Conservation (phyloP, 2,113 vertebrate genomes). For the Monarcha castaneiventris region DNA sequence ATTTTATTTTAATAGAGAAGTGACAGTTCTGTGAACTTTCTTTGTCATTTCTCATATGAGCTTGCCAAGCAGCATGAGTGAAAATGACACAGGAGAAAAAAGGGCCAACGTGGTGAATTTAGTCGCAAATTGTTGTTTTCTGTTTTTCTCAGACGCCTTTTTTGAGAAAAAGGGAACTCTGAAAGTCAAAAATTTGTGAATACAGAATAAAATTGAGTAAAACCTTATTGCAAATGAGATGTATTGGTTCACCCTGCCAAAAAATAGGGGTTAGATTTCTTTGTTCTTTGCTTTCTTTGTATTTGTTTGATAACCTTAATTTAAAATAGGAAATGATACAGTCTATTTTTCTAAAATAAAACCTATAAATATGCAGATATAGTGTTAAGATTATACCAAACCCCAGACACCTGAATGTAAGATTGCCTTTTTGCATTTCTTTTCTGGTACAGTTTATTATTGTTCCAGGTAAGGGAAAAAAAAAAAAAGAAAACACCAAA, state of each 20-base stretch:
- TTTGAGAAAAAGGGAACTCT: neutral
- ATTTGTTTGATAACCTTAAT: neutral
- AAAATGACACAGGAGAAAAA: conserved; percentile 46
- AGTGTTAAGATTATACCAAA: neutral
- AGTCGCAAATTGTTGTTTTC: conserved; percentile 10
- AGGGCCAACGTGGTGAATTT: neutral
- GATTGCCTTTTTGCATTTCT: neutral
- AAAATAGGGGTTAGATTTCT: neutral
- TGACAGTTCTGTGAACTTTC: conserved; percentile 62
- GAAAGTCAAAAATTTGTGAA: neutral
- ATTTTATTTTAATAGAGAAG: conserved; percentile 64
- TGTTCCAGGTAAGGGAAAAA: neutral
- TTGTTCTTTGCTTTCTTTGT: neutral
- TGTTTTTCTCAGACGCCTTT: neutral
- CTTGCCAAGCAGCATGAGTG: conserved; percentile 13
- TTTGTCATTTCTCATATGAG: conserved; percentile 51
- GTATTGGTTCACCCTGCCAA: neutral
- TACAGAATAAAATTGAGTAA: neutral
- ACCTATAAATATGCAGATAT: neutral
- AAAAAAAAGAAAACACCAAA: neutral
- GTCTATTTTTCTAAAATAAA: neutral
- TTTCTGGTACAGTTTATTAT: neutral
- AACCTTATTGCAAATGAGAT: neutral
- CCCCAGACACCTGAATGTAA: neutral
- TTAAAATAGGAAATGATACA: neutral